Conservation (phyloP, 2,888 invertebrate species). For the Troilus luridus region DNA sequence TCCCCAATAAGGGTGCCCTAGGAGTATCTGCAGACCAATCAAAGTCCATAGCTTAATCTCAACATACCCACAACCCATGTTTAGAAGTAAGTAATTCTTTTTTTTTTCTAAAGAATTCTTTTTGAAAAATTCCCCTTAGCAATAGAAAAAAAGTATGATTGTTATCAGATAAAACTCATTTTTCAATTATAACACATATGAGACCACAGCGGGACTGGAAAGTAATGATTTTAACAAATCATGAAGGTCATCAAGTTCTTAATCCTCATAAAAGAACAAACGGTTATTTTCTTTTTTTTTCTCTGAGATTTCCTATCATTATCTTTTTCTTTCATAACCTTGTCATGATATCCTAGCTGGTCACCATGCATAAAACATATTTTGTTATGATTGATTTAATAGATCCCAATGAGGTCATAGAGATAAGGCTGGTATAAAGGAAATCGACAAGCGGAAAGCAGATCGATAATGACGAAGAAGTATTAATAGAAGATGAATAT, state of each 20-base stretch:
- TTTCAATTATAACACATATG: not conserved
- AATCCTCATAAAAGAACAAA: conserved; percentile 19
- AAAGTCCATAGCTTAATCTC: no score
- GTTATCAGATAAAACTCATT: not conserved
- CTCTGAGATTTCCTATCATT: conserved; percentile 10
- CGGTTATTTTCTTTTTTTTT: conserved; percentile 1
- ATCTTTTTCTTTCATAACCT: conserved; percentile 25
- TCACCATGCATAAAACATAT: conserved; percentile 38
- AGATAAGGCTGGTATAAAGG: not conserved
- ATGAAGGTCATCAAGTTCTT: conserved; percentile 9
- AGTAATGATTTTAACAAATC: conserved; percentile 1
- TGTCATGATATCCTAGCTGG: conserved; percentile 6
- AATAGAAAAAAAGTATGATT: not conserved
- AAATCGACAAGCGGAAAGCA: not conserved
- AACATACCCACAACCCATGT: no score
- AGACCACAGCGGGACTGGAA: not conserved
- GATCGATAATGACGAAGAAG: not conserved
- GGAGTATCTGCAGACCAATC: no score
- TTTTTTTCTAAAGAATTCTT: no score
- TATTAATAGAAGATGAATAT: not conserved
- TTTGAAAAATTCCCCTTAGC: no score
- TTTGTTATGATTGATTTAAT: not conserved
- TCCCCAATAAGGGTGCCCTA: no score
- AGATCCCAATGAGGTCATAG: not conserved
- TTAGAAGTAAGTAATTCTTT: no score